A percentile compares a stretch with the other conserved stretches of the same genome.
These are phyloP conservation scores for Tetraneura akinire DNA, from an alignment of 1,140 invertebrate genomes.

Conservation along the genomic window DNA sequence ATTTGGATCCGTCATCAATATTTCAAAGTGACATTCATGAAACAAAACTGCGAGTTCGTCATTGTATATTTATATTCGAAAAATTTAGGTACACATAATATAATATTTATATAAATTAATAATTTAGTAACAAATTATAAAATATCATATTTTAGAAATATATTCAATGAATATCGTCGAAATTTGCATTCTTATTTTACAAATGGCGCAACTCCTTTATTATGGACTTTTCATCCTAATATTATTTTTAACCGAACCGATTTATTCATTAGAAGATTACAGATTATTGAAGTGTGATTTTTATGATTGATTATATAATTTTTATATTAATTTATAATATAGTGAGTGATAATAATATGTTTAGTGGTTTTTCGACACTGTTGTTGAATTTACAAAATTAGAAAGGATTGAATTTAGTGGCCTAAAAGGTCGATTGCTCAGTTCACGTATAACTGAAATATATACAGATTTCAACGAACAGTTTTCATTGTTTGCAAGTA, in stretches of 20 bases:
- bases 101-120: background rate
- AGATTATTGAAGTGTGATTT: slow-evolving; percentile 72
- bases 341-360: slow-evolving; percentile 45
- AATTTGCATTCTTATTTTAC: slow-evolving; percentile 70
- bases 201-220: slow-evolving; percentile 64
- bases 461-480: slow-evolving; percentile 87
- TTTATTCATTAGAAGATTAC: slow-evolving; percentile 78
- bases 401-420: slow-evolving; percentile 95
- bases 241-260: slow-evolving; percentile 84
- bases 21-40: slow-evolving; percentile 91
- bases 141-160: slow-evolving; percentile 56
- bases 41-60: slow-evolving; percentile 75
- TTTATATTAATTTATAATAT: no score
- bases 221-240: slow-evolving; percentile 88
- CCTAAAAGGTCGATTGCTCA: slow-evolving; percentile 80
- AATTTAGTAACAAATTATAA: background rate
- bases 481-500: slow-evolving; percentile 82
- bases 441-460: slow-evolving; percentile 74
- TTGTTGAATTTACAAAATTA: slow-evolving; percentile 89
- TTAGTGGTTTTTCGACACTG: slow-evolving; percentile 85
- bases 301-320: background rate
- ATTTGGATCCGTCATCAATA: slow-evolving; percentile 82
- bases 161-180: slow-evolving; percentile 72
- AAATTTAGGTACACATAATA: slow-evolving; percentile 59
- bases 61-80: slow-evolving; percentile 71